Evolutionary conservation across 2,888 invertebrate species (phyloP).

Genomic region (Pheosia tremula): DNA sequence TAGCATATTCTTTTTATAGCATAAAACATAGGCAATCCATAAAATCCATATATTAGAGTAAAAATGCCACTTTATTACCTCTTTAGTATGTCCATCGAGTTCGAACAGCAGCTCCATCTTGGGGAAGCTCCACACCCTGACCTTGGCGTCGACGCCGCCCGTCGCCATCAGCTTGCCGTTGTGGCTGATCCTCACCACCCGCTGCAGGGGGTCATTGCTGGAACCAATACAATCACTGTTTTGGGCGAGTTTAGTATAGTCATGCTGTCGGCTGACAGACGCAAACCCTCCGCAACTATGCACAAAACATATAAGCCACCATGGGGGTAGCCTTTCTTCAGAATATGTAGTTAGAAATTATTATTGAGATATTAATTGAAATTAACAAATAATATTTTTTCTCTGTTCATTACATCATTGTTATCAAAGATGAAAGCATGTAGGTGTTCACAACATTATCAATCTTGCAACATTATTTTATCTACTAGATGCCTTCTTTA

Average conservation of each 20-base stretch:
- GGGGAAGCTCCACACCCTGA: conserved; percentile 96
- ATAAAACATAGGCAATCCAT: too few relatives aligned
- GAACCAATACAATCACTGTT: conserved; percentile 39
- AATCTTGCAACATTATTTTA: conserved; percentile 2
- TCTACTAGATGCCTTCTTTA: background rate
- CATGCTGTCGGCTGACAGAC: too few relatives aligned
- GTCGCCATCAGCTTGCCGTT: conserved; percentile 93
- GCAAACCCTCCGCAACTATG: too few relatives aligned
- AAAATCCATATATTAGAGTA: too few relatives aligned
- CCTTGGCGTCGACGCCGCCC: conserved; percentile 94
- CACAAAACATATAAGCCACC: too few relatives aligned
- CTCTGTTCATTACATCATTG: background rate
- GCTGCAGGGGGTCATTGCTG: conserved; percentile 91
- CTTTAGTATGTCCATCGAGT: conserved; percentile 92
- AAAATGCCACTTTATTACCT: too few relatives aligned
- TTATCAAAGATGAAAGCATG: conserved; percentile 2
- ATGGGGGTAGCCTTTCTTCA: too few relatives aligned
- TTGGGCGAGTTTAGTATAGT: background rate
- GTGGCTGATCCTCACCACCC: conserved; percentile 92
- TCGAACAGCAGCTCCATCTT: conserved; percentile 88
- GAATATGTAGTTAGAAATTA: too few relatives aligned
- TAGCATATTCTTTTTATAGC: too few relatives aligned
- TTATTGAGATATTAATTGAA: too few relatives aligned
- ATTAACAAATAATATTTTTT: too few relatives aligned
- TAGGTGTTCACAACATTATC: background rate